phyloP scores from a whole-genome alignment of 2,888 invertebrate genomes.

The Halictus ligatus region DNA sequence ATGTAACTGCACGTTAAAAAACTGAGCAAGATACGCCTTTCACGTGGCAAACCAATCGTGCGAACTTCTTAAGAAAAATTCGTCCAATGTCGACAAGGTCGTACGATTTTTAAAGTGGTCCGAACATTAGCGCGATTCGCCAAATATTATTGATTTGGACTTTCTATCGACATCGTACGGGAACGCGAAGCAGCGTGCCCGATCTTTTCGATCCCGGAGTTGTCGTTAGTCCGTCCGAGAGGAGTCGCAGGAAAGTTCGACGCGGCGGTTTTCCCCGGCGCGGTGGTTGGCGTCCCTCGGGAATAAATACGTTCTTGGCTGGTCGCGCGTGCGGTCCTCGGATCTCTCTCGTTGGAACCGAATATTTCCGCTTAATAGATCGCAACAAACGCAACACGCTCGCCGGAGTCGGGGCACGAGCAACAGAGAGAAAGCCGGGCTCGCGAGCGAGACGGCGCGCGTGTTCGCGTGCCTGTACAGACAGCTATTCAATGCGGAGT shows the following conservation, averaged over 20 bases:
- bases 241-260: not conserved
- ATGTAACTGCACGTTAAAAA: too few species aligned
- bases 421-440: not conserved
- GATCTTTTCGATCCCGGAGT: not conserved
- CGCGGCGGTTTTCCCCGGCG: not conserved
- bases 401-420: constrained; percentile 26
- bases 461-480: constrained; percentile 65
- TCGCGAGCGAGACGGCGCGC: not conserved
- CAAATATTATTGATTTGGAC: too few species aligned
- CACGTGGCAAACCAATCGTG: too few species aligned
- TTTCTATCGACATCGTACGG: too few species aligned
- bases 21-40: too few species aligned
- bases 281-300: not conserved
- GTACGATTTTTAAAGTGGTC: too few species aligned
- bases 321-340: constrained; percentile 12
- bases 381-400: constrained; percentile 74
- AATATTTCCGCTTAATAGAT: constrained; percentile 78
- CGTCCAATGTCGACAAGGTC: too few species aligned
- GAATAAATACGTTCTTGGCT: constrained; percentile 24
- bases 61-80: too few species aligned
- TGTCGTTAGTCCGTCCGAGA: not conserved
- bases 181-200: not conserved
- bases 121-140: too few species aligned
- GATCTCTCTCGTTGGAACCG: constrained; percentile 53
- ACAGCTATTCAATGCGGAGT: constrained; percentile 75